Base-by-base conservation (phyloP, 1,140 invertebrate genomes). In the Halyomorpha halys region DNA sequence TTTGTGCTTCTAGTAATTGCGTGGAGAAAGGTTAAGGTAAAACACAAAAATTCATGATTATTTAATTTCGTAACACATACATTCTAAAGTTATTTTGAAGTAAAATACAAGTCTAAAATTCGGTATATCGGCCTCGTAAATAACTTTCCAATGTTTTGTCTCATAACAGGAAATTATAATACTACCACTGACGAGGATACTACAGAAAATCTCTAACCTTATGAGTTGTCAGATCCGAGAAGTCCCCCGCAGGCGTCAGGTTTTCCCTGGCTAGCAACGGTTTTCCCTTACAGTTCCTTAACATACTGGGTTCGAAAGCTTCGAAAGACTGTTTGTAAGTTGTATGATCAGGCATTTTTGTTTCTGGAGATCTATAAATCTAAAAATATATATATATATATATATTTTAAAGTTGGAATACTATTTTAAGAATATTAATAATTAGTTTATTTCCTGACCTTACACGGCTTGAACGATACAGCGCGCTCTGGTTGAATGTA, bases 291-390 rank as follows among this genome's bases (percentile, higher is more conserved):
- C 68, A 69, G 27, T 53, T 47, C 39, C 63, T 61, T 30, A 69
- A 15, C 27, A 64, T 23, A 21, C 66, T 62, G 9, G 65, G 66
- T 23, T 69, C 68, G 19, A 69, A 66, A 11, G 66, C 66, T 45
- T 69, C 66, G 30, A 64, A 69, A 4, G 68, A 69, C 61, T 66
- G 30, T 30, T 69, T 69, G 39, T 69, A 69, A 6, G 68, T 69
- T 9, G 68, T 67, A n/a, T 59, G 39, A 30, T 64, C 62, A n/a
- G 65, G 54, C 53, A 69, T 63, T 62, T 67, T 62, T 11, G 23
- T 56, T 23, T 69, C 68, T 21, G 68, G 68, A 15, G 51, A 44
- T 45, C 53, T 67, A 39, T 65, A 69, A 5, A 63, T 51, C 67
- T 68, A 21, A 59, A 15, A 21, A 15, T 49, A 21, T 49, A 9